Conservation (phyloP, 1,140 invertebrate genomes). For the Aphelinus certus region DNA sequence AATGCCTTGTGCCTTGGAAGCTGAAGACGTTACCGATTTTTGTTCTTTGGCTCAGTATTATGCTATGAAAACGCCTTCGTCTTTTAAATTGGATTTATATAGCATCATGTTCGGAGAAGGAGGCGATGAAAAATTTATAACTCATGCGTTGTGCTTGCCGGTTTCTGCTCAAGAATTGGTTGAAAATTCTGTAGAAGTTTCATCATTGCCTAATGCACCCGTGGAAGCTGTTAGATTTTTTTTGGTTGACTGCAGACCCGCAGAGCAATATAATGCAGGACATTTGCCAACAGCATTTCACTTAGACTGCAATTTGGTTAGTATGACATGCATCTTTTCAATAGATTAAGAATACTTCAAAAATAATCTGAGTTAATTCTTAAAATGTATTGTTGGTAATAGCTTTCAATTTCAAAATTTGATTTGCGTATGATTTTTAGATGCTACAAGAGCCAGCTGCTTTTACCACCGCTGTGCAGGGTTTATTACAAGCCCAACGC, state of each 20-base stretch:
- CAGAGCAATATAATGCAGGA: constrained; percentile 96
- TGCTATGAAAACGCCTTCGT: constrained; percentile 88
- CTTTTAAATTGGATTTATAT: constrained; percentile 83
- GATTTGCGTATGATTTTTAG: constrained; percentile 51
- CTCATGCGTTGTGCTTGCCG: constrained; percentile 91
- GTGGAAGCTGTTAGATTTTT: constrained; percentile 85
- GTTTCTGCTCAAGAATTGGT: constrained; percentile 89
- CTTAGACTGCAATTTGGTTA: constrained; percentile 91
- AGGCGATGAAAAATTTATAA: constrained; percentile 69
- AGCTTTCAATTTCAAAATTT: constrained; percentile 21
- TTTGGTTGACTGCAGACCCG: constrained; percentile 94
- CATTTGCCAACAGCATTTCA: constrained; percentile 98
- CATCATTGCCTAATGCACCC: constrained; percentile 65
- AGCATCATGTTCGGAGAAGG: constrained; percentile 70
- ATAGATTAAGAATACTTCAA: background rate
- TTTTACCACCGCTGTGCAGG: constrained; percentile 95
- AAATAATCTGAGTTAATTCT: no score
- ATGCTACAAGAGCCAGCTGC: constrained; percentile 96
- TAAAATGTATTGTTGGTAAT: no score
- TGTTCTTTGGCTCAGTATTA: constrained; percentile 96
- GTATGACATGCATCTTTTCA: constrained; percentile 37
- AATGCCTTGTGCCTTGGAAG: constrained; percentile 87
- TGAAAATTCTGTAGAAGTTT: constrained; percentile 76
- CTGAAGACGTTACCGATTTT: constrained; percentile 96
- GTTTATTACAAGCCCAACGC: constrained; percentile 87